Evolutionary conservation across 92 coral and sea anemone genomes (phyloP).

Genomic region (Meandrina meandrites): DNA sequence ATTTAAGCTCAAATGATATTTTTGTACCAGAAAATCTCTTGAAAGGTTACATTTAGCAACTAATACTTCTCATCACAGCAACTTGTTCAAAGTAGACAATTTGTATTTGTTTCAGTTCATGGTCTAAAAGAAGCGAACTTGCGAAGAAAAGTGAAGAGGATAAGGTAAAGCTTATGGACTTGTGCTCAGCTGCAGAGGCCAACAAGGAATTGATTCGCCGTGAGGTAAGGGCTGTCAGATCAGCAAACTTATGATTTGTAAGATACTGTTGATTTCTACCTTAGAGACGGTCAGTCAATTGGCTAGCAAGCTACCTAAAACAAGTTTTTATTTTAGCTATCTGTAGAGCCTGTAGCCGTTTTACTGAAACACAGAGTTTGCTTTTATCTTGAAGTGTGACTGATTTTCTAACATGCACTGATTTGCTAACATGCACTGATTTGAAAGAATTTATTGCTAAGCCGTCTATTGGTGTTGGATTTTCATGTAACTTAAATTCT

Average conservation of each 20-base stretch:
- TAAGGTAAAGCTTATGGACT: conserved; percentile 22
- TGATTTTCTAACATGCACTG: conserved; percentile 22
- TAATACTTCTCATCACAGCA: conserved; percentile 15
- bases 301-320: conserved; percentile 24
- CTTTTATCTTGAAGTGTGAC: conserved; percentile 15
- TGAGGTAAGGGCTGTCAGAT: conserved; percentile 26
- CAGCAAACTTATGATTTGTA: conserved; percentile 18
- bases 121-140: conserved; percentile 11
- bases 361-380: background rate
- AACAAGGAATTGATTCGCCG: conserved; percentile 21
- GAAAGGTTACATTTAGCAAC: conserved; percentile 13
- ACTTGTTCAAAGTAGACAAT: conserved; percentile 25
- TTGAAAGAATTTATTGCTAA: too few relatives aligned
- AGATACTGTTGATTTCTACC: conserved; percentile 16
- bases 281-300: conserved; percentile 7
- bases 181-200: conserved; percentile 19
- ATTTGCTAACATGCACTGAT: too few relatives aligned
- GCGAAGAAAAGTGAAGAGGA: conserved; percentile 11
- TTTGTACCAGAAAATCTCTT: conserved; percentile 18
- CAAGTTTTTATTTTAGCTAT: conserved; percentile 19
- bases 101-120: conserved; percentile 24
- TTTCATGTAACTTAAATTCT: too few relatives aligned
- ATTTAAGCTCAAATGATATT: conserved; percentile 26
- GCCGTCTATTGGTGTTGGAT: background rate
- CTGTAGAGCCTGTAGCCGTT: conserved; percentile 19